Evolutionary conservation across 1,140 invertebrate genomes (phyloP).

Genomic region (Polypedilum vanderplanki): DNA sequence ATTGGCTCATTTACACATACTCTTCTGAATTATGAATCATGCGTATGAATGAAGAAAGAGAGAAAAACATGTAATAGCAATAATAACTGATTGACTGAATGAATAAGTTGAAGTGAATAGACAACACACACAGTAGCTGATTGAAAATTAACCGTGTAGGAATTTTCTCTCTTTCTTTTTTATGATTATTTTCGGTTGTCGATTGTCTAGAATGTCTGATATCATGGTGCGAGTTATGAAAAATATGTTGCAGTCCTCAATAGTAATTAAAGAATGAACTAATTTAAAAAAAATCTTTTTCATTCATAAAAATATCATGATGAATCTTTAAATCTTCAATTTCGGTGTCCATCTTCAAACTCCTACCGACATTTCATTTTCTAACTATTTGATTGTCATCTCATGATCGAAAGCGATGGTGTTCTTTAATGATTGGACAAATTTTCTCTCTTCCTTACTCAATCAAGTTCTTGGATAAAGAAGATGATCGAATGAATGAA

Average conservation of each 20-base stretch:
- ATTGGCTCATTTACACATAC: no score
- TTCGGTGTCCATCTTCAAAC: not conserved
- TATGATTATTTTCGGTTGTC: not conserved
- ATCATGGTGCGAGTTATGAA: not conserved
- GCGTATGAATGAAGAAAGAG: no score
- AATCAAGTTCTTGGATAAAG: not conserved
- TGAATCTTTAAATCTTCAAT: not conserved
- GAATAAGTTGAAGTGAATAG: not conserved
- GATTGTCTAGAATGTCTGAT: not conserved
- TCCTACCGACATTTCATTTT: not conserved
- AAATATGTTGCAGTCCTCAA: no score
- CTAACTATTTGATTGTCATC: no score
- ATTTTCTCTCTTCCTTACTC: not conserved
- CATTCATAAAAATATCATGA: not conserved
- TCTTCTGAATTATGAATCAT: no score
- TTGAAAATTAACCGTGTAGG: conserved; percentile 23
- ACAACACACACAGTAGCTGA: not conserved
- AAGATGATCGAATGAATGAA: not conserved
- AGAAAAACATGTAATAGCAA: no score
- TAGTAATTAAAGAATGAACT: no score
- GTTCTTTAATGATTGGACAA: no score
- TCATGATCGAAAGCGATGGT: no score
- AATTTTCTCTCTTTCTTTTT: not conserved
- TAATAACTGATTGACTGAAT: not conserved
- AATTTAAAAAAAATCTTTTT: no score